These are phyloP conservation scores for Chesias legatella DNA, from an alignment of 2,888 invertebrate species.

Conservation along the genomic window DNA sequence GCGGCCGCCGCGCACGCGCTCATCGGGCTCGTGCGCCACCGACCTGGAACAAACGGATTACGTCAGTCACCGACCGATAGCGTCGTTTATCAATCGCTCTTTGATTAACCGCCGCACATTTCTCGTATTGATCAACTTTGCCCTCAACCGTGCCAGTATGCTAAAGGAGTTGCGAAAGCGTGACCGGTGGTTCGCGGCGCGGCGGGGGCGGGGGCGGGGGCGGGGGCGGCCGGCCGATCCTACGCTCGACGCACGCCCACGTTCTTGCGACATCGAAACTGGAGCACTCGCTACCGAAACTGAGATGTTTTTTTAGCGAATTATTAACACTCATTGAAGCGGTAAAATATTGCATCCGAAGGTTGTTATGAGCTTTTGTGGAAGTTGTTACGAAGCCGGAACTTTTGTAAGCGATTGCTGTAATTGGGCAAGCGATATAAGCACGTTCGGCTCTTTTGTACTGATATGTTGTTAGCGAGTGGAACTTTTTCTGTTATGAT, in stretches of 20 bases:
- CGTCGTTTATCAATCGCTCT: neutral
- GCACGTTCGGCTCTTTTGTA: conserved; percentile 23
- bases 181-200: conserved; percentile 44
- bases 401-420: conserved; percentile 27
- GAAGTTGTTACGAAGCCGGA: conserved; percentile 29
- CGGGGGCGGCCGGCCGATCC: conserved; percentile 65
- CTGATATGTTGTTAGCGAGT: conserved; percentile 3
- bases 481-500: conserved; percentile 5
- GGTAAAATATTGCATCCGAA: conserved; percentile 40
- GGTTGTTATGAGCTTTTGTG: conserved; percentile 35
- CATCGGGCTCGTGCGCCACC: conserved; percentile 83
- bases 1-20: conserved; percentile 86
- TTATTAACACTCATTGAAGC: conserved; percentile 51
- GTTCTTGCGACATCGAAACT: conserved; percentile 67
- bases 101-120: conserved; percentile 4
- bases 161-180: conserved; percentile 33
- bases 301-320: conserved; percentile 54
- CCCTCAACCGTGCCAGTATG: conserved; percentile 47
- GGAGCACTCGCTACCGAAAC: conserved; percentile 64
- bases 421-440: conserved; percentile 14
- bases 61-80: conserved; percentile 16
- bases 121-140: conserved; percentile 39
- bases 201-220: conserved; percentile 45
- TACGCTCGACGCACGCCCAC: conserved; percentile 69
- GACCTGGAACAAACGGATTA: conserved; percentile 61